A percentile compares a stretch with the other conserved stretches of the same genome.
Conservation (phyloP, 2,888 invertebrate species). For the Orthonychiurus folsomi region DNA sequence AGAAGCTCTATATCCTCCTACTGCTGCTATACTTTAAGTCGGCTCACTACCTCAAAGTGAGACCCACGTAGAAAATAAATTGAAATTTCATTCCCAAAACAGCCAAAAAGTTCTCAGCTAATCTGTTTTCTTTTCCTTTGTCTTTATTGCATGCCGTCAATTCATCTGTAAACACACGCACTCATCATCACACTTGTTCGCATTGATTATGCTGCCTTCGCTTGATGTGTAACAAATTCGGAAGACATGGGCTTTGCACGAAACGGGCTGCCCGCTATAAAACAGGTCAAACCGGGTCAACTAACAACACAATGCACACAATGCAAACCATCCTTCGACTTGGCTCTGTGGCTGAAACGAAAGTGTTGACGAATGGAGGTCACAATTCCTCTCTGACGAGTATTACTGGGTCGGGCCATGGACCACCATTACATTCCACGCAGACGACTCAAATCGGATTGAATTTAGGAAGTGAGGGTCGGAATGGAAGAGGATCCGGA, state of each 20-base stretch:
- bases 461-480: background rate
- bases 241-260: conserved; percentile 40
- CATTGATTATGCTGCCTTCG: background rate
- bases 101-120: background rate
- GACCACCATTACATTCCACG: no score
- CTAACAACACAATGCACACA: conserved; percentile 39
- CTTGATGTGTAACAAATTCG: no score
- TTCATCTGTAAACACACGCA: background rate
- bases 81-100: no score
- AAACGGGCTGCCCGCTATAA: conserved; percentile 44
- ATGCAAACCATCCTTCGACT: conserved; percentile 39
- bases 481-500: conserved; percentile 21
- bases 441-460: background rate
- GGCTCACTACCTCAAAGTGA: no score
- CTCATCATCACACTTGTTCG: background rate
- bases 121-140: background rate
- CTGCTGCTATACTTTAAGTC: no score
- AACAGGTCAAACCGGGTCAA: conserved; percentile 46
- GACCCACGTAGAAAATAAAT: background rate
- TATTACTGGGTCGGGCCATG: background rate
- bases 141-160: conserved; percentile 7
- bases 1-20: no score
- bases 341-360: conserved; percentile 30
- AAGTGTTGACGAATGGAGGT: conserved; percentile 9
- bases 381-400: conserved; percentile 7